Evolutionary conservation across 2,888 invertebrate genomes (phyloP), one percentile per base, ranked within the genome.

Genomic region (Mechanitis mazaeus): DNA sequence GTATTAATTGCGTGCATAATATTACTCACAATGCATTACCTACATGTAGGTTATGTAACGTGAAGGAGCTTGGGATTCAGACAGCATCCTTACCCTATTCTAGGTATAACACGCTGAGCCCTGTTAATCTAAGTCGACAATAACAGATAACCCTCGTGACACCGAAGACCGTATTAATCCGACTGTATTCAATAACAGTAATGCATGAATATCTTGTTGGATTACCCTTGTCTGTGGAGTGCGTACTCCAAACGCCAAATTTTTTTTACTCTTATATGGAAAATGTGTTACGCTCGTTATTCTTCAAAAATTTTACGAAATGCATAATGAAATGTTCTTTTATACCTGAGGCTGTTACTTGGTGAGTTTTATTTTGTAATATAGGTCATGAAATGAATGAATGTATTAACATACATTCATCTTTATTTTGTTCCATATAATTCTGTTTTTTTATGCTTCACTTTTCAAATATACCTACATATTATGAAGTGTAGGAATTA

Each of bases 91-190:
- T 50, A 2, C 31, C 31, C 50, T 31, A 50, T 31, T 31, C 50
- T 50, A 42, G 50, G 31, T 50, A 50, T 50, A 50, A 50, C 50
- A 50, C 50, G 50, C 31, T 50, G 31, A 50, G 28, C 50, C 31
- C 11, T 31, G 50, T 50, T 50, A 28, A 50, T 28, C 50, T 31
- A 50, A 50, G 50, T 50, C 50, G 50, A 50, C 50, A 50, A 50
- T 50, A 31, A 50, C 50, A 50, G 50, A 50, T 50, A 50, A 50
- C 50, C 50, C 50, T 50, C 50, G 31, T 50, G 50, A 50, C 50
- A 50, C 31, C 50, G 9, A 50, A 31, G 50, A 50, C 6, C 50
- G 31, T 50, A 50, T 50, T 50, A 50, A 50, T 50, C 50, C 50
- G 50, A 50, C 28, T 31, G 50, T 50, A 50, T 50, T 50, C 50